phyloP scores from a whole-genome alignment of 2,797 vertebrate species.

The Sarcoramphus papa region DNA sequence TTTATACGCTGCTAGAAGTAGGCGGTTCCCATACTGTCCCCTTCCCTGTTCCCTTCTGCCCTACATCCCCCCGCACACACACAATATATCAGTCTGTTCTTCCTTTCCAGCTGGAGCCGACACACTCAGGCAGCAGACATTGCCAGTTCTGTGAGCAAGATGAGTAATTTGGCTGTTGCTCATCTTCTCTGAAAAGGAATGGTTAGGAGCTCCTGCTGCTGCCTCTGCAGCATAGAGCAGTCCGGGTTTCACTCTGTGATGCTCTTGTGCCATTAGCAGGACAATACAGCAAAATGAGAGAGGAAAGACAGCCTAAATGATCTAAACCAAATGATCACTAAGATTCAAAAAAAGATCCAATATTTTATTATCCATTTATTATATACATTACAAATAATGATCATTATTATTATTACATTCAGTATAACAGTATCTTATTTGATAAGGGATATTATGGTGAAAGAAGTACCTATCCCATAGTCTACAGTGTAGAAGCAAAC shows the following conservation, averaged over 20 bases:
- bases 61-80: no score
- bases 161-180: neutral
- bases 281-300: neutral
- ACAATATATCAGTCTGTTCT: neutral
- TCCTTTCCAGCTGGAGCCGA: neutral
- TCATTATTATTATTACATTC: neutral
- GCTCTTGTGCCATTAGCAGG: neutral
- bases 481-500: neutral
- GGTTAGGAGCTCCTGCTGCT: neutral
- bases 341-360: neutral
- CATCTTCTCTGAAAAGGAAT: neutral
- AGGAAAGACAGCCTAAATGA: neutral
- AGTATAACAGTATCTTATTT: neutral
- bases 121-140: neutral
- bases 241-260: neutral
- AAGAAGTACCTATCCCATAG: neutral
- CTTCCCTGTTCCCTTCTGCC: neutral
- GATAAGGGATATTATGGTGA: neutral
- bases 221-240: neutral
- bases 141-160: neutral
- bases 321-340: neutral
- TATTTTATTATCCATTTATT: neutral
- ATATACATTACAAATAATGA: neutral
- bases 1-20: neutral
- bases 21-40: rapidly evolving